phyloP scores from a whole-genome alignment of 2,113 vertebrate genomes.

The Prunella fulvescens region DNA sequence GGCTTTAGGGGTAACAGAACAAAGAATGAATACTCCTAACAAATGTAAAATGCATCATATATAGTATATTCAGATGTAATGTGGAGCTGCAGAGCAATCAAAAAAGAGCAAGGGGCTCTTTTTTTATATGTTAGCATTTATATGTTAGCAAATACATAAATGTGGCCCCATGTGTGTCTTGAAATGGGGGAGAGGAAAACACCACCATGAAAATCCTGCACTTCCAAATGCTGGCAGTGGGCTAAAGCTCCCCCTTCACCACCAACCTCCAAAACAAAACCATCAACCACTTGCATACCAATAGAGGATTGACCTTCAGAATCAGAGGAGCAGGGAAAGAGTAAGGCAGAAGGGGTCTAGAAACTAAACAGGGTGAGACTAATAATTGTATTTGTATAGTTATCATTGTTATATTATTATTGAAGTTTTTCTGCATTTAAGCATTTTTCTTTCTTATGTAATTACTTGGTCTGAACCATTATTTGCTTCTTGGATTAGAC shows the following conservation, averaged over 20 bases:
- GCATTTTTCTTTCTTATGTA: not conserved
- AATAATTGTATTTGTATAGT: not conserved
- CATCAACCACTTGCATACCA: too few relatives aligned
- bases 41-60: not conserved
- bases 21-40: not conserved
- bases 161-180: not conserved
- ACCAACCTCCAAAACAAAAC: not conserved
- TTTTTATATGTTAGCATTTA: not conserved
- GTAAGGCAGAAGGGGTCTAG: not conserved
- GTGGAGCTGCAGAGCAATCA: not conserved
- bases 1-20: not conserved
- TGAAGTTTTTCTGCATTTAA: not conserved
- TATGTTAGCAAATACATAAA: not conserved
- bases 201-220: fast-evolving
- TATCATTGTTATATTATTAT: not conserved
- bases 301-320: not conserved
- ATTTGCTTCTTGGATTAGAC: not conserved
- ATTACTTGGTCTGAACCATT: not conserved
- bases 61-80: fast-evolving
- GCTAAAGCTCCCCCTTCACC: not conserved
- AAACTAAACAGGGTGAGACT: not conserved
- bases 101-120: not conserved
- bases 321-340: not conserved
- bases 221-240: not conserved
- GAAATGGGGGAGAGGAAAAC: not conserved